Base-by-base conservation (phyloP, 1,140 invertebrate genomes). In the Drosophila leontia region DNA sequence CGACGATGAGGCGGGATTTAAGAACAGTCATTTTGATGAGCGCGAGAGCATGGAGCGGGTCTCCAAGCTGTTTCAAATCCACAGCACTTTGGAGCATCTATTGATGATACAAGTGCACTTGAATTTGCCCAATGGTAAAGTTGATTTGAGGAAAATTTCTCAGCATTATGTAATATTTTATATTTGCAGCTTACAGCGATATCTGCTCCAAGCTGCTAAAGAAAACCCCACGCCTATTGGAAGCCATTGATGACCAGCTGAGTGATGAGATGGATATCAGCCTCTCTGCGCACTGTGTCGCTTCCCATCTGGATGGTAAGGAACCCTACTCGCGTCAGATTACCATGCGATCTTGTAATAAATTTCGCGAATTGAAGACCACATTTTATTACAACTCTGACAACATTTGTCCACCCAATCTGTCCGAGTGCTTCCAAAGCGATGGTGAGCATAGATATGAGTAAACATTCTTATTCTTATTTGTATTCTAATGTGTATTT, bases 21-120 rank as follows among this genome's bases (percentile, higher is more conserved):
- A 90, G 41, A 93, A 93, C 60, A 93, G 91, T 13, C 75, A 67
- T n/a, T 93, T 93, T 41, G 78, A 86, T 71, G 77, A 84, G 53
- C 62, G 61, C 1, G 91, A 93, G 48, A 86, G 77, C 37, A 59
- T 80, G 50, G 51, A 62, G 23, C 61, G 63, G 6, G 39, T 93
- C 2, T 82, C 91, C 8, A 85, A 86, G 50, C 39, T 93, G 9
- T 80, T 91, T 15, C 92, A 92, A 75, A 84, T 91, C 12, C 92
- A 93, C 50, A 84, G 90, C 50, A 80, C 82, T 3, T 42, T 93
- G 57, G 92, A 93, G 65, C 92, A 93, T 65, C 56, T 93, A 5
- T 41, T 93, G 9, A 81, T 92, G 88, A 91, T 93, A 34, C 91
- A 93, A 42, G 77, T 91, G 3, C 79, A 92, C 63, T 57, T 93